A percentile compares a stretch with the other conserved stretches of the same genome.
These are phyloP conservation scores for Gallinago undulata DNA, from an alignment of 2,113 vertebrate genomes.

Conservation along the genomic window DNA sequence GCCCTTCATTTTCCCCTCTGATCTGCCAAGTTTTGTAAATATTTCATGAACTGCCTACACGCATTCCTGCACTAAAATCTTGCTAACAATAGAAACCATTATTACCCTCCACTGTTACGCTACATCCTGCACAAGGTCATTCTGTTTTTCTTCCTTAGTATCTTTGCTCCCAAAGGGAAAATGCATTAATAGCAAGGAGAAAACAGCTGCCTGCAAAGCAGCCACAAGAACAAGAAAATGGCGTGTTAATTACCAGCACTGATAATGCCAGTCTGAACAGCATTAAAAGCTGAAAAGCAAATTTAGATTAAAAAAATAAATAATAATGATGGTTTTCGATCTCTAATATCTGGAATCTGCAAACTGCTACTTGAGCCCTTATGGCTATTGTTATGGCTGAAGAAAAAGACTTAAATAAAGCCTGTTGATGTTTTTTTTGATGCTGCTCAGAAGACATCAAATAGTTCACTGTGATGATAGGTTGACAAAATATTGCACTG, in stretches of 20 bases:
- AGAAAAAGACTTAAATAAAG: neutral
- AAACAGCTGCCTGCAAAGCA: neutral
- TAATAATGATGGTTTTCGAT: neutral
- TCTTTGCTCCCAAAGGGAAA: constrained; percentile 32
- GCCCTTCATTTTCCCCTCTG: neutral
- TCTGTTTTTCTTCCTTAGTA: neutral
- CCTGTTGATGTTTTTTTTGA: neutral
- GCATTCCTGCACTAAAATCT: neutral
- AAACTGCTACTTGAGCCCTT: neutral
- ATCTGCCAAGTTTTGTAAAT: neutral
- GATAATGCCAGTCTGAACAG: neutral
- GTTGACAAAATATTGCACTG: neutral
- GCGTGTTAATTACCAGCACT: neutral
- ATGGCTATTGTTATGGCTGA: neutral
- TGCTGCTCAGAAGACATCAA: neutral
- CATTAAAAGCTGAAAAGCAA: neutral
- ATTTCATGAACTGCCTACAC: constrained; percentile 30
- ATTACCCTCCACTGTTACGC: neutral
- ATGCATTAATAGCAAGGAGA: neutral
- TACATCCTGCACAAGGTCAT: constrained; percentile 45
- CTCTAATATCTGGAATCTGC: neutral
- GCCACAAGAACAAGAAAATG: neutral
- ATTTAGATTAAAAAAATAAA: neutral
- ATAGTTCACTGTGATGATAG: neutral
- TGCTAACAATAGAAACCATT: constrained; percentile 30